A percentile compares a stretch with the other conserved stretches of the same genome.
phyloP scores from a whole-genome alignment of 1,140 invertebrate species.

The Lepidurus apus region DNA sequence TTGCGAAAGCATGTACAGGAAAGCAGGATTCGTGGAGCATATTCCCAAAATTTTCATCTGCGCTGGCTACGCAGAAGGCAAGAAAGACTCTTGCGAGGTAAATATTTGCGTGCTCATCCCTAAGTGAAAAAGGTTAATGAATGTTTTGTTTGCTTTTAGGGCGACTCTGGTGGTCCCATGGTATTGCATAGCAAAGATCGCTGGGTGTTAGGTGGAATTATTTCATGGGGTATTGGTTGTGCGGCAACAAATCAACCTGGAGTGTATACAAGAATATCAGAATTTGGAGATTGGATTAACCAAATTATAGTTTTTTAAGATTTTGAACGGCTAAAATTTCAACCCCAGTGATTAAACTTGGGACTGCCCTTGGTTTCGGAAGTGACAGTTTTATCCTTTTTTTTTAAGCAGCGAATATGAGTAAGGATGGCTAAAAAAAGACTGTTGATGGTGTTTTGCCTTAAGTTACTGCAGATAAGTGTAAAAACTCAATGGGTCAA shows the following conservation, averaged over 20 bases:
- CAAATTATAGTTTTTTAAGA: not conserved
- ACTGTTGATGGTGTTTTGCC: not conserved
- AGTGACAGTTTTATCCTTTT: constrained; percentile 1
- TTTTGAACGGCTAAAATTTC: not conserved
- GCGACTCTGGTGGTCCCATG: constrained; percentile 88
- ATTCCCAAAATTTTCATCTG: constrained; percentile 88
- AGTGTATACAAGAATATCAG: constrained; percentile 88
- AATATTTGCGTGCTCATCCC: constrained; percentile 33
- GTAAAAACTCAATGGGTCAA: constrained; percentile 2
- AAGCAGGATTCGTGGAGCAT: constrained; percentile 82
- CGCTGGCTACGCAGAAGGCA: constrained; percentile 86
- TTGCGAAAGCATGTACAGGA: constrained; percentile 84
- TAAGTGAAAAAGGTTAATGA: not conserved
- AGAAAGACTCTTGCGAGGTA: constrained; percentile 86
- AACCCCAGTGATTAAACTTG: constrained; percentile 18
- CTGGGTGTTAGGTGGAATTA: constrained; percentile 81
- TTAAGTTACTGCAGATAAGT: not conserved
- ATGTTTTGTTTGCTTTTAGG: constrained; percentile 48
- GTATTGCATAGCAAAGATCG: constrained; percentile 71
- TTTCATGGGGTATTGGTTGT: constrained; percentile 90
- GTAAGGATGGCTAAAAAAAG: not conserved
- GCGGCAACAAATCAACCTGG: constrained; percentile 87
- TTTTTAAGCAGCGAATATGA: constrained; percentile 1
- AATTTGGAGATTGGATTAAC: constrained; percentile 86
- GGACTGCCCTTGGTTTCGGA: constrained; percentile 20